These are phyloP conservation scores for Ambastaia sidthimunki DNA, from an alignment of 2,797 vertebrate species.

Conservation along the genomic window DNA sequence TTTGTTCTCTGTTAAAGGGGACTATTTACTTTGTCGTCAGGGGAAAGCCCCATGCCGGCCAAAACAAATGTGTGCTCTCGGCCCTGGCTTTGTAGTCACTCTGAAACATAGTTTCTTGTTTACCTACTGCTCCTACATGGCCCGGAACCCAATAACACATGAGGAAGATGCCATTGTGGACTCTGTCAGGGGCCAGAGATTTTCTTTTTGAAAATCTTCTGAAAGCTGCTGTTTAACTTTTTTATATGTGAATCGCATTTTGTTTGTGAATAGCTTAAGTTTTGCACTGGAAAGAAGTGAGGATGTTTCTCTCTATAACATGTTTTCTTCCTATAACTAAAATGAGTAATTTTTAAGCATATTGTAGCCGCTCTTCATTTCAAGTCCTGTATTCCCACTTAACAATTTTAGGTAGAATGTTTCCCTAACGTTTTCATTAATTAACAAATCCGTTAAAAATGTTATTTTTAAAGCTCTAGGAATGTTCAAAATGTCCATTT, in stretches of 20 bases:
- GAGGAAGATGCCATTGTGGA: conserved; percentile 71
- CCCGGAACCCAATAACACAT: conserved; percentile 75
- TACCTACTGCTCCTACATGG: conserved; percentile 71
- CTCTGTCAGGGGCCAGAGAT: conserved; percentile 58
- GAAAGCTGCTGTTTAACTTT: background rate
- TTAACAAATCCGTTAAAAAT: no score
- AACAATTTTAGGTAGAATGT: no score
- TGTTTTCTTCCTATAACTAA: background rate
- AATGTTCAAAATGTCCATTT: no score
- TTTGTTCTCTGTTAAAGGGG: conserved; percentile 67
- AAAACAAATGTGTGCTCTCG: conserved; percentile 60
- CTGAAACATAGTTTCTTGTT: conserved; percentile 72
- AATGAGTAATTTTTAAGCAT: background rate
- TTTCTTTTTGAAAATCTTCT: conserved; percentile 57
- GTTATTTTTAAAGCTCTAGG: no score
- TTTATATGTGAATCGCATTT: background rate
- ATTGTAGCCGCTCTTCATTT: background rate
- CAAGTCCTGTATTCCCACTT: background rate
- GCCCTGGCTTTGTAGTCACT: conserved; percentile 75
- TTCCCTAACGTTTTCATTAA: no score
- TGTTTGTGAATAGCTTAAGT: background rate
- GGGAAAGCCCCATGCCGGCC: conserved; percentile 73
- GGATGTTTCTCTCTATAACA: background rate
- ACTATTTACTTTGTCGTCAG: conserved; percentile 75
- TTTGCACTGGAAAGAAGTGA: background rate